Conservation (phyloP, 1,140 invertebrate species). For the Trachymyrmex septentrionalis region DNA sequence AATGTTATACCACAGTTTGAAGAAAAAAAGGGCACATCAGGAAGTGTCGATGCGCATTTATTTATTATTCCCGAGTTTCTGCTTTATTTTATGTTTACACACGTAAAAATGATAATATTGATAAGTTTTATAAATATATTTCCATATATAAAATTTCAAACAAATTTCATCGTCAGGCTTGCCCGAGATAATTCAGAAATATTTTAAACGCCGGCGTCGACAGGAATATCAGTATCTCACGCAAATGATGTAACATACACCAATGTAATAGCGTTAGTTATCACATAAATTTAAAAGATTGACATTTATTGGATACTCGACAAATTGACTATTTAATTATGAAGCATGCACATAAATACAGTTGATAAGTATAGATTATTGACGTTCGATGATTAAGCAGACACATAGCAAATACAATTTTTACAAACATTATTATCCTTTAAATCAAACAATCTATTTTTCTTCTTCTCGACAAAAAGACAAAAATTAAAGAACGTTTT, state of each 20-base stretch:
- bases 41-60: background rate
- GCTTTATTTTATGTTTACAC: background rate
- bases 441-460: background rate
- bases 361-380: background rate
- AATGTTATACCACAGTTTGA: background rate
- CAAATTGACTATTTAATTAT: constrained; percentile 8
- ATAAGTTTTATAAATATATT: background rate
- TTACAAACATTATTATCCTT: background rate
- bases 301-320: background rate
- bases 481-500: background rate
- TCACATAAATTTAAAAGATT: background rate
- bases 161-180: background rate
- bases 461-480: background rate
- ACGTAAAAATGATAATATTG: background rate
- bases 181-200: background rate
- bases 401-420: background rate
- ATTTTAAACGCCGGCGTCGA: no score
- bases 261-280: background rate
- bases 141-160: background rate
- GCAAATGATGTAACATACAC: background rate
- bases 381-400: background rate
- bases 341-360: background rate
- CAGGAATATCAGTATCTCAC: background rate
- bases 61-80: background rate
- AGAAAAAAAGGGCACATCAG: background rate